Base-by-base conservation (phyloP, 2,113 vertebrate species). In the Chelonoidis abingdonii region DNA sequence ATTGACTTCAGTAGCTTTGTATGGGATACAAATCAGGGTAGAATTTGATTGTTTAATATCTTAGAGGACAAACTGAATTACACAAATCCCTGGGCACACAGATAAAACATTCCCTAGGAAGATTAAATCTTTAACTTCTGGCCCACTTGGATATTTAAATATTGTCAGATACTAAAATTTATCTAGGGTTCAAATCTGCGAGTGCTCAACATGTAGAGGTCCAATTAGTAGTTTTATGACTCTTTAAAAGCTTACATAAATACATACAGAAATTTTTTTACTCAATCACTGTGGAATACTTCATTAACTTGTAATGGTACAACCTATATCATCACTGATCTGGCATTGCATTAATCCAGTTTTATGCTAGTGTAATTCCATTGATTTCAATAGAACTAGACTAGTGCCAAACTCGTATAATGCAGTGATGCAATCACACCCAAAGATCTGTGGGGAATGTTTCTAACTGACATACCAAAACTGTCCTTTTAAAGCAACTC, bases 61-160 rank as follows among this genome's bases (percentile, higher is more conserved):
- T 7, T 54, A 9, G 41, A 78, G 83, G 41, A 82, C 4, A 83
- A 1, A 0, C n/a, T 49, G 3, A 80, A 69, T 49, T 84, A 44
- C 16, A 84, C 19, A 80, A 78, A 31, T 50, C 89, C 21, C 47
- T 89, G 86, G 53, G 17, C 41, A 44, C 21, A 44, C 11, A 76
- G 22, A 10, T 17, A 44, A 35, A n/a, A 86, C n/a, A 25, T 49
- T 35, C 3, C 9, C 76, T 4, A 53, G n/a, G 84, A 89, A 87
- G 22, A 17, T 47, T 83, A 84, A 87, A 54, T 31, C 76, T 53
- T 4, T 88, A 52, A 69, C 50, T 91, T 94, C 90, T 19, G 62
- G n/a, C 72, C 86, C 19, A 17, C 21, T 8, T 80, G 35, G 2
- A 65, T 38, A 56, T 38, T 80, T 24, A 76, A 90, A 35, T 5